These are phyloP conservation scores for Clepsis dumicolana DNA, from an alignment of 2,888 invertebrate species.

Conservation along the genomic window DNA sequence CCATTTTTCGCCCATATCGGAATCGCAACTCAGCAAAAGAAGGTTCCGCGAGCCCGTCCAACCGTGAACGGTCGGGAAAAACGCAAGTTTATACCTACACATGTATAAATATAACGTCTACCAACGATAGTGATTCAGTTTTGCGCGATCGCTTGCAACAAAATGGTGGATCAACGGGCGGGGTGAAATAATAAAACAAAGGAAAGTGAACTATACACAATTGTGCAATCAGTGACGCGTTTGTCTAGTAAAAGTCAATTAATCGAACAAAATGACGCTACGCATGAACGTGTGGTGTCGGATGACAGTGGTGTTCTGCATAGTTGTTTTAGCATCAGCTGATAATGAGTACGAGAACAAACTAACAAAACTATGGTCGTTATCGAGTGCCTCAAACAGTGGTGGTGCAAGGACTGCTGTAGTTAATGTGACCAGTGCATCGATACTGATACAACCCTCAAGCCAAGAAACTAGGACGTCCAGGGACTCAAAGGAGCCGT, in stretches of 20 bases:
- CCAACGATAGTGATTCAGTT: constrained; percentile 80
- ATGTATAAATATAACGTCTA: constrained; percentile 82
- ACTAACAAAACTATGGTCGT: constrained; percentile 72
- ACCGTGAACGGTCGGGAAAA: constrained; percentile 80
- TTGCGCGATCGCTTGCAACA: constrained; percentile 81
- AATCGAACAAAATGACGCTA: constrained; percentile 57
- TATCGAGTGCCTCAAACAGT: constrained; percentile 63
- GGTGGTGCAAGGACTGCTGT: constrained; percentile 65
- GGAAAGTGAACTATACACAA: constrained; percentile 72
- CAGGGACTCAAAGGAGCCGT: constrained; percentile 56
- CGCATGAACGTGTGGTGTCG: constrained; percentile 63
- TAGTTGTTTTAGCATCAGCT: constrained; percentile 58
- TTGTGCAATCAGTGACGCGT: constrained; percentile 62
- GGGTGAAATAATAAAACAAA: constrained; percentile 56
- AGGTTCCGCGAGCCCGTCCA: constrained; percentile 67
- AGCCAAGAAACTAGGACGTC: constrained; percentile 47
- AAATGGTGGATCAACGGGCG: constrained; percentile 75
- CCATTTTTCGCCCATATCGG: constrained; percentile 71
- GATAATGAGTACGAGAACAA: constrained; percentile 68
- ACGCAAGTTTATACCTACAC: constrained; percentile 79
- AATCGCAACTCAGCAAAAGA: constrained; percentile 61
- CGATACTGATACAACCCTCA: constrained; percentile 67
- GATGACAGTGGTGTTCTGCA: constrained; percentile 68
- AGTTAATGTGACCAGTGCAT: constrained; percentile 73
- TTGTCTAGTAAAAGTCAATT: constrained; percentile 51